Percentiles rank a stretch among this genome's conserved stretches.
These are phyloP conservation scores for Drosophila mettleri DNA, from an alignment of 2,888 invertebrate genomes.

Conservation along the genomic window DNA sequence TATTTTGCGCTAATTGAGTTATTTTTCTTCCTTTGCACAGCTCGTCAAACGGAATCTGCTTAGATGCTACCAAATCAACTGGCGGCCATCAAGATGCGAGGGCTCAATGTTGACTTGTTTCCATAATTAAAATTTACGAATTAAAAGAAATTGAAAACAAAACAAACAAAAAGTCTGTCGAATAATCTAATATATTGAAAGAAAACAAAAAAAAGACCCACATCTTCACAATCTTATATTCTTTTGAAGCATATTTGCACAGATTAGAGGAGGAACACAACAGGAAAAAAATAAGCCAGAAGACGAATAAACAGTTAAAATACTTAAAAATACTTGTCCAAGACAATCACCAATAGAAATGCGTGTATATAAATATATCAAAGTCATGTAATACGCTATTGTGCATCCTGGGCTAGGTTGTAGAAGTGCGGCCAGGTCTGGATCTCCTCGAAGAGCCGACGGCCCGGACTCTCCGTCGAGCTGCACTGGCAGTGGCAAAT, in stretches of 20 bases:
- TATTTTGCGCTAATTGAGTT: slow-evolving; percentile 5
- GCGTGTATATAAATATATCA: slow-evolving; percentile 5
- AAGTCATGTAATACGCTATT: slow-evolving; percentile 25
- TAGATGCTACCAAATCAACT: slow-evolving; percentile 44
- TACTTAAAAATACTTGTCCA: slow-evolving; percentile 27
- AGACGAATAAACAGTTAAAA: slow-evolving; percentile 14
- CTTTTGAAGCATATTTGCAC: neutral
- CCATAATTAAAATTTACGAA: slow-evolving; percentile 60
- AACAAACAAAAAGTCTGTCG: slow-evolving; percentile 7
- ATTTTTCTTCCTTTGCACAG: slow-evolving; percentile 29
- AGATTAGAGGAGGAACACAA: slow-evolving; percentile 18
- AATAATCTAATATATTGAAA: slow-evolving; percentile 21
- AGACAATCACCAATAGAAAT: slow-evolving; percentile 28
- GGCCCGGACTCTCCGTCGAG: slow-evolving; percentile 86
- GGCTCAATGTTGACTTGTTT: slow-evolving; percentile 53
- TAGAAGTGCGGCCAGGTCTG: slow-evolving; percentile 86
- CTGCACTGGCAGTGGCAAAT: slow-evolving; percentile 86
- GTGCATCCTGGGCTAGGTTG: slow-evolving; percentile 63
- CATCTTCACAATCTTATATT: neutral
- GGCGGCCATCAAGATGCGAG: slow-evolving; percentile 35
- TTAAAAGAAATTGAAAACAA: slow-evolving; percentile 50
- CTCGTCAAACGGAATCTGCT: slow-evolving; percentile 37
- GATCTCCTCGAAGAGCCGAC: slow-evolving; percentile 86
- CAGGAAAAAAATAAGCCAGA: neutral
- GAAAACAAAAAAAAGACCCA: too few species aligned